Evolutionary conservation across 2,113 vertebrate genomes (phyloP), one percentile per base, ranked within the genome.

Genomic region (Petrocephalus zakoni): DNA sequence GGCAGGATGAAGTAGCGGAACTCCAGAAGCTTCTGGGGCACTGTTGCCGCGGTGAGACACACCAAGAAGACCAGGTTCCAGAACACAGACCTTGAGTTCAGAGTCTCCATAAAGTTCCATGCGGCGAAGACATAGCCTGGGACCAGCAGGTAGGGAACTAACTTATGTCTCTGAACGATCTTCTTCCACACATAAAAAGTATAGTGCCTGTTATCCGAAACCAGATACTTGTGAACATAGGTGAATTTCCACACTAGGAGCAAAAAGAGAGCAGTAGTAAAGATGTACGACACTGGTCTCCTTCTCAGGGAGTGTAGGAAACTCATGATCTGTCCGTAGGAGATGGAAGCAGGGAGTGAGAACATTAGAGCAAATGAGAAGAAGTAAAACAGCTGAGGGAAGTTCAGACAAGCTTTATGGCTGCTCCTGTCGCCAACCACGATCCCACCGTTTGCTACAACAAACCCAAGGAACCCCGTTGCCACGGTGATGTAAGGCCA

Each of bases 1-100:
- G 98, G 98, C 78, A 99, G 90, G 90, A 99, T 97, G 90, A 99
- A 99, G 92, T 99, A 99, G 91, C 98, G 96, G 85, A 99, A 99
- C 93, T 99, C 98, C 82, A 99, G 92, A n/a, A 99, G 94, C 90
- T 97, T 97, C 90, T 99, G 98, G 87, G 98, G 98, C 87, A 99
- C 95, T 0, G 94, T 97, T 78, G 95, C 94, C 2, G 93, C 92
- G 89, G 94, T 49, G 21, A 99, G 91, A 92, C 98, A 99, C 0
- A 90, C 83, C 90, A 96, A 93, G 94, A 97, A 99, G 42, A 95
- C 94, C 90, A 98, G 92, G 49, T 91, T 96, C 98, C 98, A 99
- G 92, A 99, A 98, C 81, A 97, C 15, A 0, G 98, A 97, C 91
- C 96, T 98, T 3, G 95, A 95, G 91, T 95, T 97, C n/a, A 99